Evolutionary conservation across 2,113 vertebrate species (phyloP).

Genomic region (Illadopsis cleaveri): DNA sequence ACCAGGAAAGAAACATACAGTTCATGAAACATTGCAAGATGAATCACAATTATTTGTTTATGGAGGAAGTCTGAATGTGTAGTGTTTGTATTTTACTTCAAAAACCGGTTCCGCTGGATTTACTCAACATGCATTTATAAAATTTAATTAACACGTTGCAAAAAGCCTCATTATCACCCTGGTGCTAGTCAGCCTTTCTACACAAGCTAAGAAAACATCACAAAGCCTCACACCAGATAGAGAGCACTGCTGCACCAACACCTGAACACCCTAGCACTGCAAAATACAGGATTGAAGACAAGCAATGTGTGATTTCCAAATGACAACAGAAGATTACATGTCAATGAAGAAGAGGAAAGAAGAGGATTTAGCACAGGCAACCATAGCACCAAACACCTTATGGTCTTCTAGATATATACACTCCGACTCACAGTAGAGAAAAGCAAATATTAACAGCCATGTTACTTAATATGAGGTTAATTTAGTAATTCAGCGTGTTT

Average conservation of each 20-base stretch:
- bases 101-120: slow-evolving; percentile 53
- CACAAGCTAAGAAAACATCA: not conserved
- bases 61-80: slow-evolving; percentile 14
- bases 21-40: slow-evolving; percentile 16
- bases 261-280: not conserved
- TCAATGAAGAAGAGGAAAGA: not conserved
- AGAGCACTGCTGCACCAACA: not conserved
- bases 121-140: slow-evolving; percentile 22
- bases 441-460: not conserved
- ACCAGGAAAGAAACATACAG: not conserved
- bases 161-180: slow-evolving; percentile 58
- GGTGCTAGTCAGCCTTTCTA: slow-evolving; percentile 17
- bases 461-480: not conserved
- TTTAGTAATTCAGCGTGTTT: not conserved
- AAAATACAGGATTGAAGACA: not conserved
- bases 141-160: slow-evolving; percentile 58
- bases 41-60: slow-evolving; percentile 57
- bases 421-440: not conserved
- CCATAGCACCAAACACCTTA: not conserved
- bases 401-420: not conserved
- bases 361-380: not conserved
- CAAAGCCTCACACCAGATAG: not conserved
- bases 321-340: not conserved
- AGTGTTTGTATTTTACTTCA: slow-evolving; percentile 46
- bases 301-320: not conserved